Evolutionary conservation across 2,113 vertebrate species (phyloP).

Genomic region (Misgurnus anguillicaudatus): DNA sequence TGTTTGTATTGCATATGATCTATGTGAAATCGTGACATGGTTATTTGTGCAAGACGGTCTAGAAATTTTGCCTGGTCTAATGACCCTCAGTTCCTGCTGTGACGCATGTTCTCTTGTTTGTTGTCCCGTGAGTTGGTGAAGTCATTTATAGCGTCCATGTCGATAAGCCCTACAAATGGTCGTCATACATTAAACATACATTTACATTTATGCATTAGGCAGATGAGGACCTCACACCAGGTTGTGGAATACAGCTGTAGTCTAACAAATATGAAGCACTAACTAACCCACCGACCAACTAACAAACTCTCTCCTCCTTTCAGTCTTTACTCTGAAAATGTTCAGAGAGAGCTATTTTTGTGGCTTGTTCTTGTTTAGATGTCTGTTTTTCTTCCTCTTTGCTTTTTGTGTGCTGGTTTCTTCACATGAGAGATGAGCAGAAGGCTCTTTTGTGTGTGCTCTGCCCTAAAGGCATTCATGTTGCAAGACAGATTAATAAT

Average conservation of each 20-base stretch:
- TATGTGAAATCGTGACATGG: too few relatives aligned
- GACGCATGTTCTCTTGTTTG: too few relatives aligned
- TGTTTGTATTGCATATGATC: too few relatives aligned
- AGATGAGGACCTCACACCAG: not conserved
- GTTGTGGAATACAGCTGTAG: not conserved
- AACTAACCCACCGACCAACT: slow-evolving; percentile 32
- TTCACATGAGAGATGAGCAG: slow-evolving; percentile 59
- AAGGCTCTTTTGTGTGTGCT: slow-evolving; percentile 71
- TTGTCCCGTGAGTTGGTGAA: too few relatives aligned
- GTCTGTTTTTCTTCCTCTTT: slow-evolving; percentile 37
- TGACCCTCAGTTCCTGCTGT: too few relatives aligned
- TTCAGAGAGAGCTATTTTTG: slow-evolving; percentile 45
- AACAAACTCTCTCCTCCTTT: slow-evolving; percentile 22
- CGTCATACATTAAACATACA: too few relatives aligned
- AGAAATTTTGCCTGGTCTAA: too few relatives aligned
- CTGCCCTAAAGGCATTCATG: slow-evolving; percentile 70
- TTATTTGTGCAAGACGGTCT: too few relatives aligned
- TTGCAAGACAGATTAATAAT: slow-evolving; percentile 78
- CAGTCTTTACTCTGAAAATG: slow-evolving; percentile 23
- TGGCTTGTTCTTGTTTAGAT: slow-evolving; percentile 42
- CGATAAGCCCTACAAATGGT: too few relatives aligned
- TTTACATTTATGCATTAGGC: too few relatives aligned
- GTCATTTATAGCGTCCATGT: too few relatives aligned
- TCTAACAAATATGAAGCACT: not conserved
- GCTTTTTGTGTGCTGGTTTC: slow-evolving; percentile 35